Evolutionary conservation across 2,888 invertebrate genomes (phyloP), one percentile per base, ranked within the genome.

Genomic region (Blomia tropicalis): DNA sequence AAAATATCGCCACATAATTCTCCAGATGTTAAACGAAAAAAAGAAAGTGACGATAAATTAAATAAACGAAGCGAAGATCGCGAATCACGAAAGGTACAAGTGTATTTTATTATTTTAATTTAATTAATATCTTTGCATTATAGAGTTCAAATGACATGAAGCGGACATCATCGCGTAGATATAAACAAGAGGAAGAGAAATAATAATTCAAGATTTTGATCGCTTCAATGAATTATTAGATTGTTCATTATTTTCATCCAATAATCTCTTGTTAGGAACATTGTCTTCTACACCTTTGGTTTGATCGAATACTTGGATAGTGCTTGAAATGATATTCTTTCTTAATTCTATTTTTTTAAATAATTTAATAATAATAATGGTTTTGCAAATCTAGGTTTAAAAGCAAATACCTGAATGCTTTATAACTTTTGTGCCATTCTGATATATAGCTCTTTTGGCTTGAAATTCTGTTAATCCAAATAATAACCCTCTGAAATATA

Each of bases 111-210:
- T 41, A n/a, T 17, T 17, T 41, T 14, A 41, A 47, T 11, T 47
- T 11, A n/a, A 25, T 22, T 22, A 7, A 47, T 25, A 14, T 19
- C 23, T 7, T 47, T 47, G 7, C 7, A 14, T 47, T 47, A 22
- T 29, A 62, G 62, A 58, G 36, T 5, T n/a, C n/a, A n/a, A 29
- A 31, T 31, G 62, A 62, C 3, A 62, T 32, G 17, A 22, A 53
- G 14, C 53, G 30, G 17, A 58, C 27, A n/a, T 43, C 58, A 47
- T 62, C 62, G 14, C 30, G 62, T 7, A 58, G 62, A 32, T 58
- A 62, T 29, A 62, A 62, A 58, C 58, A 58, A 31, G 62, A 62
- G 22, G 62, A 58, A 3, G 62, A 62, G 32, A 62, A 62, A 59
- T 62, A 32, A 59, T 43, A 36, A 22, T 31, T 43, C 27, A 61